Base-by-base conservation (phyloP, 1,140 invertebrate genomes). In the Steinernema khuongi region DNA sequence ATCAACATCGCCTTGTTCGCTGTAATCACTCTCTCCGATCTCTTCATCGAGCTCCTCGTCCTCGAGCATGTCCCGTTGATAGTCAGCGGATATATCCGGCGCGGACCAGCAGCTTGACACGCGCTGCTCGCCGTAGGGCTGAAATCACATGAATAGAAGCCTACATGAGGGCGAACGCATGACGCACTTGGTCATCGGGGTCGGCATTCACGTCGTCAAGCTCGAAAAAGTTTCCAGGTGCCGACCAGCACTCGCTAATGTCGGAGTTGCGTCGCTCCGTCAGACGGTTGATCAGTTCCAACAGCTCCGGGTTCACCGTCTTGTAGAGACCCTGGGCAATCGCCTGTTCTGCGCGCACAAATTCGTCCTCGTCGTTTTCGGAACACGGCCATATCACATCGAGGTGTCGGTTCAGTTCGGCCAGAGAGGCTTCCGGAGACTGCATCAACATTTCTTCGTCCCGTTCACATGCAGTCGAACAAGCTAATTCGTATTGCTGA, bases 401-500 rank as follows among this genome's bases (percentile, higher is more conserved):
- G 50, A 60, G 7, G 2, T 60, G 14, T 7, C 22, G 50, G 19
- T 4, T 60, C 26, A 60, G 50, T 22, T 60, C 11, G 7, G 4
- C 22, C 22, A 60, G 26, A 2, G 50, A 7, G 11, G 22, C 26
- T 22, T 60, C 50, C 11, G 50, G 11, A 17, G 4, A 7, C 4
- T 60, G 11, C 7, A 60, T 60, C 50, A 17, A 4, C 11, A n/a
- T 4, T 22, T 26, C 50, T 60, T 60, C 26, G 14, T 60, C 50
- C 14, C 19, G n/a, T n/a, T n/a, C 7, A 22, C 7, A 41, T 41
- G n/a, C 7, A 7, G 50, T 22, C 7, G 50, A 22, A 60, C 50
- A 60, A 11, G 50, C 50, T 22, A 60, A 22, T 60, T 60, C 50
- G 50, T 60, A 60, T 60, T 60, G 50, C 50, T 60, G 50, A 60